Evolutionary conservation across 92 coral and sea anemone genomes (phyloP), one percentile per base, ranked within the genome.

Genomic region (Palythoa grandis): DNA sequence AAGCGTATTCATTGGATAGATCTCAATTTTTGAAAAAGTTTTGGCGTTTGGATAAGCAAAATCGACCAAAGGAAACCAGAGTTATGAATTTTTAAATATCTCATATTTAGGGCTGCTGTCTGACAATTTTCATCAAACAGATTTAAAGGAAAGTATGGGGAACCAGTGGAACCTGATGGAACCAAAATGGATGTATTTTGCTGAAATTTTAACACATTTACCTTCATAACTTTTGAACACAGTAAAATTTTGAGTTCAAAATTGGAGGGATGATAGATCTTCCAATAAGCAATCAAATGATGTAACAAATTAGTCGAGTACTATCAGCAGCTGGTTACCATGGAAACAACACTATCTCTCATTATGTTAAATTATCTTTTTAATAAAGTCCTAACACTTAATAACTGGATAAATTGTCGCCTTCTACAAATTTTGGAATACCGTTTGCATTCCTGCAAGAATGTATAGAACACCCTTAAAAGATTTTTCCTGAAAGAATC

Each of bases 201-300:
- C 8, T 70, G 75, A 70, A 25, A 70, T 7, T 9, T 11, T n/a
- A n/a, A n/a, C 29, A 70, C 75, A 29, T 70, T 70, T 70, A 25
- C 2, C 17, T 70, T 72, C 48, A 38, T 72, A 72, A 72, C 76
- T 72, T 39, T 72, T 35, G 54, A 72, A 72, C 52, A 4, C 52
- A 72, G 9, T 4, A 39, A 38, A 1, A 72, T 72, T 72, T 4
- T 35, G 52, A 39, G n/a, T 11, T 17, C n/a, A 11, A 72, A 38
- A 37, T 72, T 72, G 76, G 76, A 72, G 53, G 52, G 53, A 10
- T 72, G 76, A 39, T 72, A 40, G 76, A 72, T 72, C 10, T 72
- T 40, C 16, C 22, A 38, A 37, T 39, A 17, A 40, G n/a, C 76
- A 38, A 72, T 72, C 52, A 39, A 35, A 37, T 39, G 53, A 40